phyloP scores from a whole-genome alignment of 2,888 invertebrate species.

The Empis stercorea region DNA sequence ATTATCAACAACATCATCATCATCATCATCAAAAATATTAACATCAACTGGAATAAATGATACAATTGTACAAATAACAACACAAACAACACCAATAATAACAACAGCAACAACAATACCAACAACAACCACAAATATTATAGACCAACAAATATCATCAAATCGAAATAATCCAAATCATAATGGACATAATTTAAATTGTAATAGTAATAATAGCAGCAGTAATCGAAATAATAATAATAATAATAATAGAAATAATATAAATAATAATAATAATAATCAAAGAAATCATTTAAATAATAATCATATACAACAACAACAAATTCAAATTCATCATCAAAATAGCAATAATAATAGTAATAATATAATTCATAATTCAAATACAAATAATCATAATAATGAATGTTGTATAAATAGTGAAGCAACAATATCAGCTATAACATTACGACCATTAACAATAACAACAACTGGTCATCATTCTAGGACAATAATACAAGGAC shows the following conservation, averaged over 20 bases:
- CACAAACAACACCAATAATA: constrained; percentile 9
- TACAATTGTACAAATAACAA: too few relatives aligned
- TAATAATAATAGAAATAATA: background rate
- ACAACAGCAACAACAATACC: constrained; percentile 6
- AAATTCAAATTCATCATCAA: background rate
- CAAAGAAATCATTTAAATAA: constrained; percentile 5
- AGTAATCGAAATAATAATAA: background rate
- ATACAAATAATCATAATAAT: constrained; percentile 2
- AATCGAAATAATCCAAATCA: too few relatives aligned
- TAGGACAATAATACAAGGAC: constrained; percentile 11
- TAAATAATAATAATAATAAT: constrained; percentile 5
- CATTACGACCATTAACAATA: constrained; percentile 7
- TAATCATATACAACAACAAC: background rate
- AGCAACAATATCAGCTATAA: constrained; percentile 8
- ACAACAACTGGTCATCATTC: constrained; percentile 9
- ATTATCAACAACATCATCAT: constrained; percentile 11
- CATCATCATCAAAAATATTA: constrained; percentile 8
- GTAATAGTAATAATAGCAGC: constrained; percentile 1
- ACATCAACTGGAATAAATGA: constrained; percentile 2
- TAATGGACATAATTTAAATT: background rate
- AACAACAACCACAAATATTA: constrained; percentile 5
- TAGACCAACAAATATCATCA: background rate
- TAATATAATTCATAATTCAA: too few relatives aligned
- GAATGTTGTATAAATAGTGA: constrained; percentile 7
- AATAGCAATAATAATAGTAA: background rate